phyloP scores from a whole-genome alignment of 2,888 invertebrate genomes.

The Nudaria mundana region DNA sequence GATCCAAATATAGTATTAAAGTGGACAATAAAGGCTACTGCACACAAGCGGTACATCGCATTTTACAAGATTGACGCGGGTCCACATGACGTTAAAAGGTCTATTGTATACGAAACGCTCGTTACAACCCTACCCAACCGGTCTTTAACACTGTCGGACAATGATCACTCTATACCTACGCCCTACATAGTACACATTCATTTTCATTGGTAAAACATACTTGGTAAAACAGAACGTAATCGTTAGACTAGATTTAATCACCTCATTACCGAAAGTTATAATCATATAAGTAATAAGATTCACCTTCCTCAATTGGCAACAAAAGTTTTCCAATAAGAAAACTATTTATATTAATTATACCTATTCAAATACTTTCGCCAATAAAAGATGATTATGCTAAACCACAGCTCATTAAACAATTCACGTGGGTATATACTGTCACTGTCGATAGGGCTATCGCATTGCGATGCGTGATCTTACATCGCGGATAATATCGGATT shows the following conservation, averaged over 20 bases:
- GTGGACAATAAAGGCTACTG: constrained; percentile 58
- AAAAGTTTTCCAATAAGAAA: background rate
- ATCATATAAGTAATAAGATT: background rate
- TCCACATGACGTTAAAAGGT: constrained; percentile 79
- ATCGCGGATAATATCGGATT: constrained; percentile 72
- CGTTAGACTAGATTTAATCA: constrained; percentile 37
- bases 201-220: constrained; percentile 45
- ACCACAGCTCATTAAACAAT: constrained; percentile 62
- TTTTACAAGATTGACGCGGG: constrained; percentile 69
- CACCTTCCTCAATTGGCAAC: no score
- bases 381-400: constrained; percentile 64
- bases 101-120: constrained; percentile 80
- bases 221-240: constrained; percentile 41
- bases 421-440: constrained; percentile 65
- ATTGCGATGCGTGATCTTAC: constrained; percentile 66
- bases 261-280: constrained; percentile 27
- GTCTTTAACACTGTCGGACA: constrained; percentile 77
- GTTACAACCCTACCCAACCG: constrained; percentile 71
- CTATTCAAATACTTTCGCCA: constrained; percentile 9
- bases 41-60: constrained; percentile 51
- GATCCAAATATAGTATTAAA: constrained; percentile 21
- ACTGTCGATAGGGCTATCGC: constrained; percentile 69
- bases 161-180: constrained; percentile 78
- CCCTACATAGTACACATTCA: constrained; percentile 67
- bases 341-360: background rate